phyloP scores from a whole-genome alignment of 2,797 vertebrate genomes.

The Myripristis jacobus region DNA sequence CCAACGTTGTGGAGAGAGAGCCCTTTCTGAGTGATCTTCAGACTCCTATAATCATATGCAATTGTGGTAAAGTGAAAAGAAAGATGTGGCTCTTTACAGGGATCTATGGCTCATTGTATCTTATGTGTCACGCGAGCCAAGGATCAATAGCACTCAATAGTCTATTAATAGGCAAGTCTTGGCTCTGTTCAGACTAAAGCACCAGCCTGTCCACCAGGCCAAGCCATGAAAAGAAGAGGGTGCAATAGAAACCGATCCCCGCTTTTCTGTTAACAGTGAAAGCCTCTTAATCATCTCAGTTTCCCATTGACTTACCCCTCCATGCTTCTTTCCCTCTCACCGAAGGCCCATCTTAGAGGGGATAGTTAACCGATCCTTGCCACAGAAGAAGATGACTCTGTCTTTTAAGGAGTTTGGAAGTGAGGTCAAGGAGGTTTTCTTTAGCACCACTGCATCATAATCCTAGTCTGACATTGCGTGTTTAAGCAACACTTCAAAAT shows the following conservation, averaged over 20 bases:
- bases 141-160: conserved; percentile 88
- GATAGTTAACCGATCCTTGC: conserved; percentile 70
- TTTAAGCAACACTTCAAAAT: conserved; percentile 27
- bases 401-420: conserved; percentile 69
- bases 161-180: conserved; percentile 87
- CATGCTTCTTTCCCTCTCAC: conserved; percentile 68
- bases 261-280: conserved; percentile 86
- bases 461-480: conserved; percentile 22
- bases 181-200: conserved; percentile 80
- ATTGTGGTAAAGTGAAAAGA: conserved; percentile 85
- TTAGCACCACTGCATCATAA: conserved; percentile 44
- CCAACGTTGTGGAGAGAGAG: conserved; percentile 60
- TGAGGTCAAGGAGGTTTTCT: conserved; percentile 68
- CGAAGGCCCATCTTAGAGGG: conserved; percentile 73
- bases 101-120: conserved; percentile 88
- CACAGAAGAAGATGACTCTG: conserved; percentile 69
- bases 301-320: conserved; percentile 85
- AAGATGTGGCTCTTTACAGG: conserved; percentile 80
- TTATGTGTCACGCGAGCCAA: conserved; percentile 84
- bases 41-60: conserved; percentile 85
- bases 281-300: conserved; percentile 89
- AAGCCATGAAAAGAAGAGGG: conserved; percentile 81
- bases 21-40: conserved; percentile 68
- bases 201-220: conserved; percentile 78
- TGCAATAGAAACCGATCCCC: conserved; percentile 84